Base-by-base conservation (phyloP, 1,140 invertebrate genomes). In the Octopus bimaculoides region DNA sequence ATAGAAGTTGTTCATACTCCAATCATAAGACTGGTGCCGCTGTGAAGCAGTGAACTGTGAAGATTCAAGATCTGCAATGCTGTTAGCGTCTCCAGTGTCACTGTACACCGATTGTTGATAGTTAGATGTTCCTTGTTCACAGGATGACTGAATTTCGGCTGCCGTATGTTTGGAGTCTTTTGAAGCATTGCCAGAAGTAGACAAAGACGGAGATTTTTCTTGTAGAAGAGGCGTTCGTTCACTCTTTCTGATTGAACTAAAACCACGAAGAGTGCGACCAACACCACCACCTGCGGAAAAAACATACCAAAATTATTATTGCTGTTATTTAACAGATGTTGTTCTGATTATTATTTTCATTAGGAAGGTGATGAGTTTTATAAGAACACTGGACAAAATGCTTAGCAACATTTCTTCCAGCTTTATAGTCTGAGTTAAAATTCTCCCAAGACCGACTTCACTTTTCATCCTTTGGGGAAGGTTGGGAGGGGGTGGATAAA, bases 1-100 rank as follows among this genome's bases (percentile, higher is more conserved):
- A 52, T 74, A 74, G 73, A 74, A 74, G 4, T 74, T 74, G 20
- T 74, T 74, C 20, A 74, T 17, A 4, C 73, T 74, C 73, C 73
- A 74, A 26, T 74, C 73, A 26, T 20, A 20, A n/a, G 73, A 74
- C 20, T 74, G 10, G 20, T 74, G n/a, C 20, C 41, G 73, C 73
- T 74, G 12, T 1, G 56, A 17, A 12, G 1, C 56, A 17, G 9
- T 61, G 9, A 17, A 9, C 17, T 17, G 9, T 9, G 56, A 61
- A 1, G 56, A 61, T 61, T 61, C 56, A 9, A 61, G 9, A 17
- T 61, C 56, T 17, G 56, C 17, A 74, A 74, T 52, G n/a, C n/a
- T 74, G 20, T 26, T 10, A 1, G 73, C 10, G 4, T 52, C 41
- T 12, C 61, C 61, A 9, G 17, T 74, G 41, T 74, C 73, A 17